Evolutionary conservation across 1,140 invertebrate genomes (phyloP).

Genomic region (Trichogramma pretiosum): DNA sequence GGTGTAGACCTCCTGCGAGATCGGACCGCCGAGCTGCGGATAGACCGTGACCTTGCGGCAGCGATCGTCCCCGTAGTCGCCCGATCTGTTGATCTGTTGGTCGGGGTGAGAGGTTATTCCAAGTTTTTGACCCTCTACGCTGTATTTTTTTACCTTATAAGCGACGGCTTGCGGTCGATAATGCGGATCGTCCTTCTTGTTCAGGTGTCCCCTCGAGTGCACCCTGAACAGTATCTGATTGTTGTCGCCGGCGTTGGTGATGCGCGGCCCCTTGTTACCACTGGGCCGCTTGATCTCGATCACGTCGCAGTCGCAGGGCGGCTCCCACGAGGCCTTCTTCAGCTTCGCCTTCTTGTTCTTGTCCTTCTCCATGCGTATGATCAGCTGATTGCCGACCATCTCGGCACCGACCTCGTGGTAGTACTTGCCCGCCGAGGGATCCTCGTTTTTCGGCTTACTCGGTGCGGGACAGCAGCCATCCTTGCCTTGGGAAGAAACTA

Average conservation of each 20-base stretch:
- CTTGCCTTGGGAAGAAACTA: too few relatives aligned
- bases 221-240: slow-evolving; percentile 37
- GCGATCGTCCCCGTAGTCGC: slow-evolving; percentile 18
- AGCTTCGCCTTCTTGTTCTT: slow-evolving; percentile 24
- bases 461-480: too few relatives aligned
- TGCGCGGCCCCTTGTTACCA: slow-evolving; percentile 28
- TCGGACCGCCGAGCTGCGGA: slow-evolving; percentile 22
- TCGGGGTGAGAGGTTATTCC: too few relatives aligned
- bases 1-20: slow-evolving; percentile 31
- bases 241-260: slow-evolving; percentile 31
- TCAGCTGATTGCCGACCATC: slow-evolving; percentile 33
- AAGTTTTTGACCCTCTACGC: slow-evolving; percentile 14
- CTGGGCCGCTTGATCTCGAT: slow-evolving; percentile 34
- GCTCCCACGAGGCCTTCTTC: slow-evolving; percentile 26
- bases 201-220: slow-evolving; percentile 20
- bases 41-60: slow-evolving; percentile 32
- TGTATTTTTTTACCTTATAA: slow-evolving; percentile 24
- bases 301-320: slow-evolving; percentile 34
- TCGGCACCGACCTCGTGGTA: slow-evolving; percentile 34
- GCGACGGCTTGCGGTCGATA: slow-evolving; percentile 24
- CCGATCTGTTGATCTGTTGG: slow-evolving; percentile 11
- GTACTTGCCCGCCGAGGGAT: slow-evolving; percentile 26
- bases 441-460: too few relatives aligned
- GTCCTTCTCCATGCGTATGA: slow-evolving; percentile 38
- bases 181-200: slow-evolving; percentile 19